These are phyloP conservation scores for Sisyra nigra DNA, from an alignment of 2,888 invertebrate genomes.

Conservation along the genomic window DNA sequence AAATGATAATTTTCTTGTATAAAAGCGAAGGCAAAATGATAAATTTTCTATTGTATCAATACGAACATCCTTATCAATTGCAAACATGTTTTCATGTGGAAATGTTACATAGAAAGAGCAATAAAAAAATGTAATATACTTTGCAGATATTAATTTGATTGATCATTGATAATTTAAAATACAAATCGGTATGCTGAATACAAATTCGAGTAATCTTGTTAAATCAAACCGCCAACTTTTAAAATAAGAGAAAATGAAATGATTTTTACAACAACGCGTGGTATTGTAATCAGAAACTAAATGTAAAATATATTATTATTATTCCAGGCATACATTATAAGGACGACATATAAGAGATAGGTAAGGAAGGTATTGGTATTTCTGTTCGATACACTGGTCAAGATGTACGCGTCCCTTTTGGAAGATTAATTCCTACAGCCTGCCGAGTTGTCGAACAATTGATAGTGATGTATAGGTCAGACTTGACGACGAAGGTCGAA, in stretches of 20 bases:
- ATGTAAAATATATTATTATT: conserved; percentile 5
- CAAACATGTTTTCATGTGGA: too few species aligned
- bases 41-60: too few species aligned
- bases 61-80: too few species aligned
- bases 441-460: conserved; percentile 6
- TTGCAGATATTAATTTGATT: too few species aligned
- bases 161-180: too few species aligned
- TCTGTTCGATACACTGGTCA: neutral
- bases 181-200: too few species aligned
- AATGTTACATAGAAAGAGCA: too few species aligned
- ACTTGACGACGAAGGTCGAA: conserved; percentile 11
- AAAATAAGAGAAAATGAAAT: conserved; percentile 1
- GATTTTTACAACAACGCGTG: conserved; percentile 2
- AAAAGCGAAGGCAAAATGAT: too few species aligned
- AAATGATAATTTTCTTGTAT: too few species aligned
- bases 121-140: too few species aligned
- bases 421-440: conserved; percentile 5
- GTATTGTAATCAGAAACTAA: conserved; percentile 5
- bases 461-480: conserved; percentile 11
- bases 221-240: too few species aligned
- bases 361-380: neutral
- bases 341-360: neutral
- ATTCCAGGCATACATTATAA: conserved; percentile 5
- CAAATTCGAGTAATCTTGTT: too few species aligned
- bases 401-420: neutral